Evolutionary conservation across 1,140 invertebrate species (phyloP), one percentile per base, ranked within the genome.

Genomic region (Augochlora pura): DNA sequence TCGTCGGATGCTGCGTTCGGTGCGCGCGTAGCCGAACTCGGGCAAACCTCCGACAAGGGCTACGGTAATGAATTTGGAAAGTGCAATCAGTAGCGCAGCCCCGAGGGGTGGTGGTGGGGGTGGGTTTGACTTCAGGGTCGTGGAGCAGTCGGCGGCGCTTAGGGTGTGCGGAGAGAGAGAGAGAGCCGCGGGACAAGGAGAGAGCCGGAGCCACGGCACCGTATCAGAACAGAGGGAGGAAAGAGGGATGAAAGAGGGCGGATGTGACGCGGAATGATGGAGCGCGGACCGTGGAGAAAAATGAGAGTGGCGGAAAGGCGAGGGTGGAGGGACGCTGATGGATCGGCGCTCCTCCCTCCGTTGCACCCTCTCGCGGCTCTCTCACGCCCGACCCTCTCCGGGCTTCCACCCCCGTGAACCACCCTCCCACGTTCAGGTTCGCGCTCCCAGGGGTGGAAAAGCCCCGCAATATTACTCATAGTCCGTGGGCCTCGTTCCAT

Each of bases 221-320:
- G 83, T 85, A 84, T 85, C 83, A 76, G 83, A 83, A 81, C 81
- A 64, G 89, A 84, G 85, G 83, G 85, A 85, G 81, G 70, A 82
- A 88, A 83, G 87, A 90, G 91, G 91, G 91, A 91, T 91, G 91
- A 92, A 93, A 92, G 91, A 92, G 91, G 92, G 91, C 92, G 92
- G 91, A 92, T 93, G 92, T 92, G 92, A 93, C 91, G 91, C 92
- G 91, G 91, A 93, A 93, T 92, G 92, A 93, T 93, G 92, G 92
- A 93, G 91, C 91, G 91, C 91, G 91, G 92, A 91, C 90, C 91
- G 91, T 88, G 87, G 91, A 93, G 92, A 93, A 93, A 93, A 93
- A 93, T 93, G 92, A 93, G 92, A 93, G 92, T 92, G 92, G 91
- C 92, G 91, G 92, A 93, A 93, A 92, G 90, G 91, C 91, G 91